These are phyloP conservation scores for Hyalella azteca DNA, from an alignment of 2,888 invertebrate genomes.

Conservation along the genomic window DNA sequence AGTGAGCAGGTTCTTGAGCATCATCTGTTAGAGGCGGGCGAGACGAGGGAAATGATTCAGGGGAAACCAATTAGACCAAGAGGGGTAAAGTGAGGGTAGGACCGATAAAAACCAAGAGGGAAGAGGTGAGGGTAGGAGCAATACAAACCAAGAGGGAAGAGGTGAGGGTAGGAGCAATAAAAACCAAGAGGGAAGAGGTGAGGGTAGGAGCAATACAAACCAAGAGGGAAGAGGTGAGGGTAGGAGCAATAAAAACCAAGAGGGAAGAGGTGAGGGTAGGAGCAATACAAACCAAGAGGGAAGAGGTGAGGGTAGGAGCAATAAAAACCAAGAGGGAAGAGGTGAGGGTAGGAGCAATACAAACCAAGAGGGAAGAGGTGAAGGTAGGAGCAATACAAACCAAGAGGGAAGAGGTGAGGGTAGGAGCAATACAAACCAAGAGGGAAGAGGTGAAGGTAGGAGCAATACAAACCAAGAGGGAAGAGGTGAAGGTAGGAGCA, in stretches of 20 bases:
- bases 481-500: too few species aligned
- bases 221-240: not conserved
- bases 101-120: not conserved
- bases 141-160: not conserved
- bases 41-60: not conserved
- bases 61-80: not conserved
- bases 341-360: too few species aligned
- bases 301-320: too few species aligned
- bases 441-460: too few species aligned
- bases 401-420: too few species aligned
- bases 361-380: too few species aligned
- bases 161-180: not conserved
- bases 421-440: too few species aligned
- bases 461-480: too few species aligned
- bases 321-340: too few species aligned
- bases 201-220: not conserved
- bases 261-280: too few species aligned
- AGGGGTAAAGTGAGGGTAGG: not conserved
- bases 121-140: not conserved
- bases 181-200: not conserved
- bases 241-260: not conserved
- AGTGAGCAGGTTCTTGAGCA: slow-evolving; percentile 84
- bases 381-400: too few species aligned
- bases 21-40: slow-evolving; percentile 73
- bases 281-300: too few species aligned